These are phyloP conservation scores for Ciconia maguari DNA, from an alignment of 2,113 vertebrate genomes.

Conservation along the genomic window DNA sequence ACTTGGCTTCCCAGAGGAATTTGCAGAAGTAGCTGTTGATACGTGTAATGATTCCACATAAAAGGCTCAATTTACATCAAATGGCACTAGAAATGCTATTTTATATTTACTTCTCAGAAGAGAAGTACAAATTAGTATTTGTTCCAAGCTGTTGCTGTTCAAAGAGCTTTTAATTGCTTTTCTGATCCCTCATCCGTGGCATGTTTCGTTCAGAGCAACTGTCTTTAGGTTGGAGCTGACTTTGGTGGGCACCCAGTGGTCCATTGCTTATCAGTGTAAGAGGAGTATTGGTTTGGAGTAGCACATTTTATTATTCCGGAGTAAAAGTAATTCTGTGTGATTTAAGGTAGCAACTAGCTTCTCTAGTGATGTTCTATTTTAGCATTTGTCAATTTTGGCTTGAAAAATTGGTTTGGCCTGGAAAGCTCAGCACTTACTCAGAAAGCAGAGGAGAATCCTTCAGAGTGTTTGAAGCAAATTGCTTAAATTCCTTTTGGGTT, in stretches of 20 bases:
- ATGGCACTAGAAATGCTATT: constrained; percentile 37
- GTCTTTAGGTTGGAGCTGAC: not conserved
- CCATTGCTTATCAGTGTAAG: not conserved
- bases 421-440: not conserved
- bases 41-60: constrained; percentile 29
- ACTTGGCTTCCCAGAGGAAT: not conserved
- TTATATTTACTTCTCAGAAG: constrained; percentile 11
- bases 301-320: not conserved
- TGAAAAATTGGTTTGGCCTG: constrained; percentile 41
- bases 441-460: constrained; percentile 19
- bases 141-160: constrained; percentile 54
- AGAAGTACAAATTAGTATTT: constrained; percentile 54
- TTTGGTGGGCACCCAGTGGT: not conserved
- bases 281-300: not conserved
- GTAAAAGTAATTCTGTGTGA: not conserved
- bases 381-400: constrained; percentile 22
- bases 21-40: constrained; percentile 14
- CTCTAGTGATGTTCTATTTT: not conserved
- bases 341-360: not conserved
- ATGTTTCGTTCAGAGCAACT: not conserved
- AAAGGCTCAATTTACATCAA: constrained; percentile 56
- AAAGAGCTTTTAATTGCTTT: constrained; percentile 63
- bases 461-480: constrained; percentile 27
- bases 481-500: constrained; percentile 28
- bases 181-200: constrained; percentile 18